A percentile compares a stretch with the other conserved stretches of the same genome.
phyloP scores from a whole-genome alignment of 2,113 vertebrate genomes.

The human region GRCh38 chr2:177197001-177197500 shows the following conservation, averaged over 20 bases:
- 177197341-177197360: neutral
- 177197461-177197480: too few species aligned
- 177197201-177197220: neutral
- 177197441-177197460: too few species aligned
- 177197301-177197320: neutral
- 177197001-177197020: too few species aligned
- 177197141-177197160: neutral
- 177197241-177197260: neutral
- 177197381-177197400: too few species aligned
- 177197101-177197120: constrained; percentile 21
- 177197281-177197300: neutral
- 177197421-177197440: too few species aligned
- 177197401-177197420: too few species aligned
- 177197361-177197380: neutral
- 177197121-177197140: neutral
- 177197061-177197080: too few species aligned
- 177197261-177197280: neutral
- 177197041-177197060: too few species aligned
- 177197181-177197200: neutral
- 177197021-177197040: too few species aligned
- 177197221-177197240: neutral
- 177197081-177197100: constrained; percentile 14
- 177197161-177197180: neutral
- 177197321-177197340: neutral
- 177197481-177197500: too few species aligned